Percentiles rank a stretch among this genome's conserved stretches.
Evolutionary conservation across 2,113 vertebrate genomes (phyloP).

Genomic region (Potamarius usumacintae): DNA sequence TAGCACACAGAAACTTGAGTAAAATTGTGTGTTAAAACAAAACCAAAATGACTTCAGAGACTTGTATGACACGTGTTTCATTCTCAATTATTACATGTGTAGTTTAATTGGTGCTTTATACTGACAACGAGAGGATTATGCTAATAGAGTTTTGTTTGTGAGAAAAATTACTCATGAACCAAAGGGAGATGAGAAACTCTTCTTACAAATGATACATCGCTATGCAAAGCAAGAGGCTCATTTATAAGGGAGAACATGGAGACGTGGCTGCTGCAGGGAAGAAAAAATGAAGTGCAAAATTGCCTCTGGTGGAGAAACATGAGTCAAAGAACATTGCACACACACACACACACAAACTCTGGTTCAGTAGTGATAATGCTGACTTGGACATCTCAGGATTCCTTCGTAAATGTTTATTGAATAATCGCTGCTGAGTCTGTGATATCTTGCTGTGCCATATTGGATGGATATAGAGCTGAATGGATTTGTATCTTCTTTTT

Average conservation of each 20-base stretch:
- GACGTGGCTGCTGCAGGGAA: background rate
- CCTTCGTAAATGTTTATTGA: slow-evolving; percentile 42
- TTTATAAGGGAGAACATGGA: slow-evolving; percentile 21
- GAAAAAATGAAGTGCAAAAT: background rate
- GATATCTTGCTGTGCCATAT: slow-evolving; percentile 1
- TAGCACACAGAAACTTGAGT: background rate
- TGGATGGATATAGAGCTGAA: background rate
- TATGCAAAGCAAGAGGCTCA: slow-evolving; percentile 3
- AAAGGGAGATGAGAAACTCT: slow-evolving; percentile 29
- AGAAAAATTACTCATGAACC: background rate
- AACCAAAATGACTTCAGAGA: background rate
- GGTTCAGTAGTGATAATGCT: slow-evolving; percentile 31
- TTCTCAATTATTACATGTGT: background rate
- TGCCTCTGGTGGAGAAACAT: background rate
- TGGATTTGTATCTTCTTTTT: slow-evolving; percentile 22
- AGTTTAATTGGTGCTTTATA: background rate
- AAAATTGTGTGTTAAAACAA: background rate
- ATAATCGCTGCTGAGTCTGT: slow-evolving; percentile 42
- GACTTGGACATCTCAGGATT: slow-evolving; percentile 25
- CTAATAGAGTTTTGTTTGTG: slow-evolving; percentile 27
- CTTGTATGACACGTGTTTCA: background rate
- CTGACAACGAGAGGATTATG: background rate
- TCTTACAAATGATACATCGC: slow-evolving; percentile 8
- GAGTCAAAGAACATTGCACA: background rate
- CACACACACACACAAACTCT: background rate